Evolutionary conservation across 2,113 vertebrate species (phyloP), one percentile per base, ranked within the genome.

Genomic region (Epinephelus fuscoguttatus): DNA sequence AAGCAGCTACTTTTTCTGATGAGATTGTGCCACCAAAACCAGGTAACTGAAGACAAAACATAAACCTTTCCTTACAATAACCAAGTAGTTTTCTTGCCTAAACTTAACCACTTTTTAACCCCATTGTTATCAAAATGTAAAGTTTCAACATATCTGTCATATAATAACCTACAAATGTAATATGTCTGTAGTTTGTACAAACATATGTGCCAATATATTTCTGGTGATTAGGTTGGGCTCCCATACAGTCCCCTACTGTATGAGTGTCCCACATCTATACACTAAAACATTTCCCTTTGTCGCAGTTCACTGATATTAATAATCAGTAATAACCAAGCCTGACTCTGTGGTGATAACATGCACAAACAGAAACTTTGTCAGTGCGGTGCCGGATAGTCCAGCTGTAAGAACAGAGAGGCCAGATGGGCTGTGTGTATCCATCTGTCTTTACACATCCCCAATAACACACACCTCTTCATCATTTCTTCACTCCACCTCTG

Each of bases 351-450:
- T 63, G 40, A 56, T 64, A 77, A 33, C 76, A 30, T 3, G 6
- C 42, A 70, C 5, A 2, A 64, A 30, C 50, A 27, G 25, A 75
- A 78, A 82, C 52, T 23, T 75, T 68, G 70, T 27, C 68, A 49
- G 23, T 6, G 27, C 45, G 15, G 53, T 21, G 45, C 68, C 37
- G 33, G 33, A 50, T 56, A 50, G 73, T 57, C 69, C 77, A 89
- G 82, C 87, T 86, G 85, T 56, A 82, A 69, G 42, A 45, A 45
- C 42, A 45, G 42, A 45, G 74, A 70, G 67, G 75, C 70, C 85
- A 90, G 84, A 90, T 88, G 88, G 84, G 62, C 76, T 75, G 81
- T 53, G 60, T 73, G 84, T 71, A 67, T 77, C 80, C 84, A 84
- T 88, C 88, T 88, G 88, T 86, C 84, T 75, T 70, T 70, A 76